A percentile compares a stretch with the other conserved stretches of the same genome.
phyloP scores from a whole-genome alignment of 2,797 vertebrate genomes.

The Phalloptychus januarius region DNA sequence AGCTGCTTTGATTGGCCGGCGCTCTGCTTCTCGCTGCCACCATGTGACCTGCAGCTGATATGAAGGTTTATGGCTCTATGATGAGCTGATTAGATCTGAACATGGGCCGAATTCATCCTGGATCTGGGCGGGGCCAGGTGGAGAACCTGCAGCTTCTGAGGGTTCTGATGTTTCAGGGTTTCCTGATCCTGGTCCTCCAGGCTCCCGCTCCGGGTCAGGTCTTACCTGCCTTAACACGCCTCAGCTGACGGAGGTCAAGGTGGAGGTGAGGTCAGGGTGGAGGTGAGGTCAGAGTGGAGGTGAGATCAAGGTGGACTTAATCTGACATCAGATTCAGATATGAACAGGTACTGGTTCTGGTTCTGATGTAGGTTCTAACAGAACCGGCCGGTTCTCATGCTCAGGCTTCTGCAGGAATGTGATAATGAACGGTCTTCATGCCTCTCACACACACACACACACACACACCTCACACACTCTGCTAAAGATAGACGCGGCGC shows the following conservation, averaged over 20 bases:
- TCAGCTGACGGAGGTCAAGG: too few species aligned
- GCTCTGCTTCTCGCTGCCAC: background rate
- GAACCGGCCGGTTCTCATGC: conserved; percentile 27
- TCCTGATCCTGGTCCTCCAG: too few species aligned
- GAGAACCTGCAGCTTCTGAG: background rate
- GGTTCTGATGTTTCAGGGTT: background rate
- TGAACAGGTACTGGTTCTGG: too few species aligned
- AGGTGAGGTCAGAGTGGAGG: too few species aligned
- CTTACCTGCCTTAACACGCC: too few species aligned
- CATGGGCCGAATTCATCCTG: background rate
- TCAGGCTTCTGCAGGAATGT: conserved; percentile 60
- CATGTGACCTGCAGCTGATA: background rate
- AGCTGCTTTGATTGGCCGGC: background rate
- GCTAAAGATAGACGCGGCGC: conserved; percentile 47
- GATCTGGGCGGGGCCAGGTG: background rate
- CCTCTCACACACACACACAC: conserved; percentile 18
- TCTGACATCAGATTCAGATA: too few species aligned
- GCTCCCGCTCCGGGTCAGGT: too few species aligned
- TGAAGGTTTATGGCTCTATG: background rate
- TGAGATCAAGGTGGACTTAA: background rate
- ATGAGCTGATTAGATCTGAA: background rate
- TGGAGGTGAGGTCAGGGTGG: too few species aligned
- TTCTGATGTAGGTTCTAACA: too few species aligned
- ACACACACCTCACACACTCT: conserved; percentile 14
- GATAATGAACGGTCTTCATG: conserved; percentile 65